These are phyloP conservation scores for Drosophila meridiana DNA, from an alignment of 2,888 invertebrate species.

Conservation along the genomic window DNA sequence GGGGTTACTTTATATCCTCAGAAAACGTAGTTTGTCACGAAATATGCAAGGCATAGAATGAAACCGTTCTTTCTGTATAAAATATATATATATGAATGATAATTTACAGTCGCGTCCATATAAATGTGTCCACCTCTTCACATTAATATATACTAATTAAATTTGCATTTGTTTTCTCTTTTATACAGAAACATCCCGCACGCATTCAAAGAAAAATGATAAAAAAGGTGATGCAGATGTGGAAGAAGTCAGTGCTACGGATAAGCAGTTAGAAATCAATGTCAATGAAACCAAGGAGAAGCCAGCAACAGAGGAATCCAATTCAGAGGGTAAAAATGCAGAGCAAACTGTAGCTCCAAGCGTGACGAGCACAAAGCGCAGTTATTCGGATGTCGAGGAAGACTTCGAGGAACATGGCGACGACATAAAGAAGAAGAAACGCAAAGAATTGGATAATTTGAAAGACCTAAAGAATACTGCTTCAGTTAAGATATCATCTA, in stretches of 20 bases:
- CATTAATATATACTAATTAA: not conserved
- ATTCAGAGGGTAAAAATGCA: constrained; percentile 65
- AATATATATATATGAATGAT: not conserved
- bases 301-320: constrained; percentile 63
- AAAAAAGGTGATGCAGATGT: constrained; percentile 74
- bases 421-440: constrained; percentile 89
- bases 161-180: constrained; percentile 17
- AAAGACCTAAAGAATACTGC: constrained; percentile 86
- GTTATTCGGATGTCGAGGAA: constrained; percentile 85
- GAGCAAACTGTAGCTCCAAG: constrained; percentile 52
- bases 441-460: constrained; percentile 89
- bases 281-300: constrained; percentile 68
- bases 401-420: constrained; percentile 89
- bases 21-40: not conserved
- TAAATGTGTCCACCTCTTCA: not conserved
- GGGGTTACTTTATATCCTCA: not conserved
- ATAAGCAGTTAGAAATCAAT: constrained; percentile 66
- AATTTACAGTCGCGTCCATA: constrained; percentile 6
- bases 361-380: constrained; percentile 68
- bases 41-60: not conserved
- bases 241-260: constrained; percentile 67
- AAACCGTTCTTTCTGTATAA: not conserved
- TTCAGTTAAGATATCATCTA: constrained; percentile 77
- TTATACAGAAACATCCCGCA: constrained; percentile 61
- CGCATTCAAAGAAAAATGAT: constrained; percentile 76